Conservation (phyloP, 2,113 vertebrate genomes). For the Grantiella picta region DNA sequence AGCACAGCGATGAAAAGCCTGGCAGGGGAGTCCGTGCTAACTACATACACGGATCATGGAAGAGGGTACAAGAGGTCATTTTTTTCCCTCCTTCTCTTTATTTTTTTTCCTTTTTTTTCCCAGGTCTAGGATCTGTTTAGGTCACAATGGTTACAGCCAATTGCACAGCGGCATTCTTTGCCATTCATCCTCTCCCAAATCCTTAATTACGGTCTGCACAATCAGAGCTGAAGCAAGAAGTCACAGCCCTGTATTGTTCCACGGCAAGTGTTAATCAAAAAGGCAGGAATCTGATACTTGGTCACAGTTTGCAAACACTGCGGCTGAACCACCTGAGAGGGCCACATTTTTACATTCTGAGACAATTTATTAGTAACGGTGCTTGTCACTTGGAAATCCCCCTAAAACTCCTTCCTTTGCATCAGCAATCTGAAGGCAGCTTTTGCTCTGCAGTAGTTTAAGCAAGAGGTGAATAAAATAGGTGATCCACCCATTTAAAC, state of each 20-base stretch:
- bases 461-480: slow-evolving; percentile 29
- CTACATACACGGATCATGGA: slow-evolving; percentile 55
- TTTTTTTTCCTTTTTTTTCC: background rate
- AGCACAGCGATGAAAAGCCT: slow-evolving; percentile 62
- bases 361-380: slow-evolving; percentile 66
- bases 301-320: slow-evolving; percentile 85
- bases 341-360: slow-evolving; percentile 71
- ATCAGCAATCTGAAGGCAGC: background rate
- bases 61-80: slow-evolving; percentile 37
- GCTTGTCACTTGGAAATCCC: slow-evolving; percentile 65
- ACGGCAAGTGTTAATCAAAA: slow-evolving; percentile 59
- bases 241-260: slow-evolving; percentile 50
- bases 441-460: slow-evolving; percentile 28
- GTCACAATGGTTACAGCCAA: slow-evolving; percentile 60
- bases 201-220: slow-evolving; percentile 51
- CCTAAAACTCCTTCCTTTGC: slow-evolving; percentile 10
- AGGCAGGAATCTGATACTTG: slow-evolving; percentile 73
- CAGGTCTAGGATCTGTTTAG: slow-evolving; percentile 37
- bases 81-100: background rate
- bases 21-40: slow-evolving; percentile 43
- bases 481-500: background rate
- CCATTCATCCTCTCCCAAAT: slow-evolving; percentile 53
- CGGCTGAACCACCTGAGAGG: slow-evolving; percentile 66
- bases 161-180: slow-evolving; percentile 56
- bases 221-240: slow-evolving; percentile 28